Conservation (phyloP, 2,888 invertebrate genomes). For the Hololepta plana region DNA sequence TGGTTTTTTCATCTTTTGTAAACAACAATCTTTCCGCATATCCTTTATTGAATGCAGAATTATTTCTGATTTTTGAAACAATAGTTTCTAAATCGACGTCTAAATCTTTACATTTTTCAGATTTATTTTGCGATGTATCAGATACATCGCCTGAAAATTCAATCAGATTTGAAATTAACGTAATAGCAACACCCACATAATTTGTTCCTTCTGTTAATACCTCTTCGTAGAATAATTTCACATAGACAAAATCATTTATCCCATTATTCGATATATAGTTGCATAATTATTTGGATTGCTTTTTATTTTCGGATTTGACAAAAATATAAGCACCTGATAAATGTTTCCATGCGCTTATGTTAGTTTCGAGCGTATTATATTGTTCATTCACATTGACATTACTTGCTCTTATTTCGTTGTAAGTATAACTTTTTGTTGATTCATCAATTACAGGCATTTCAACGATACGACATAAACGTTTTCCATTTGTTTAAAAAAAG, state of each 20-base stretch:
- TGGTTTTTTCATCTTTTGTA: constrained; percentile 9
- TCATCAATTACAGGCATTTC: constrained; percentile 5
- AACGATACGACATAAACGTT: no score
- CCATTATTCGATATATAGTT: constrained; percentile 8
- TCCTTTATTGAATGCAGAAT: constrained; percentile 7
- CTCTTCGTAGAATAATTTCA: constrained; percentile 6
- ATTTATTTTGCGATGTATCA: constrained; percentile 7
- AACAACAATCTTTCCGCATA: constrained; percentile 5
- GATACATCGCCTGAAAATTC: constrained; percentile 6
- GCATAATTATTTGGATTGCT: constrained; percentile 7
- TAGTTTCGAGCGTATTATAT: constrained; percentile 3
- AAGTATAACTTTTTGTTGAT: constrained; percentile 7
- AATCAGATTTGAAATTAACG: constrained; percentile 6
- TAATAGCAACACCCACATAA: constrained; percentile 5
- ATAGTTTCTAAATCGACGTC: constrained; percentile 8
- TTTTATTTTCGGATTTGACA: constrained; percentile 5
- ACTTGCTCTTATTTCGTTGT: constrained; percentile 7
- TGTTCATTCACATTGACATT: constrained; percentile 7
- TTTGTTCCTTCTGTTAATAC: constrained; percentile 8
- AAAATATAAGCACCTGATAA: constrained; percentile 5
- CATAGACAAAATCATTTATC: constrained; percentile 9
- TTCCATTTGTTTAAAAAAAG: no score
- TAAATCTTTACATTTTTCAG: constrained; percentile 8
- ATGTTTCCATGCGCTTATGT: constrained; percentile 6
- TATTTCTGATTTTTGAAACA: constrained; percentile 8